These are phyloP conservation scores for Malaclemys terrapin DNA, from an alignment of 2,113 vertebrate genomes.

Conservation along the genomic window DNA sequence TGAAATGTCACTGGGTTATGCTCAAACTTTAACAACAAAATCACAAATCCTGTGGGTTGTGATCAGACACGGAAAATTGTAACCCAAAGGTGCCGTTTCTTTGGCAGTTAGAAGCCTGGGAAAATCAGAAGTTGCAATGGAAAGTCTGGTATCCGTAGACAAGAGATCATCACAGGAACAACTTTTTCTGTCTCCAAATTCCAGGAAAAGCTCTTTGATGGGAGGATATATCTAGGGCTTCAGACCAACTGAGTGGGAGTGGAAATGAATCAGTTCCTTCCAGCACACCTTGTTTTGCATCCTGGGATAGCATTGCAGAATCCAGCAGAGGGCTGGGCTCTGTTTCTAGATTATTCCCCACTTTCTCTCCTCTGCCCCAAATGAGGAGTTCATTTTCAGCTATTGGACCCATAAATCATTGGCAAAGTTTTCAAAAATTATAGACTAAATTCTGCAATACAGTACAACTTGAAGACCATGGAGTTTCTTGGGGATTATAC, in stretches of 20 bases:
- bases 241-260: not conserved
- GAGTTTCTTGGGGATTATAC: not conserved
- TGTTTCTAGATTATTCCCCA: not conserved
- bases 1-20: not conserved
- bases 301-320: fast-evolving
- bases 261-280: not conserved
- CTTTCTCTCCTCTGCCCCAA: not conserved
- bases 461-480: not conserved
- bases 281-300: not conserved
- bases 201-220: too few species aligned
- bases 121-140: not conserved
- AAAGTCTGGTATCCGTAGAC: too few species aligned
- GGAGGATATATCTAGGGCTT: not conserved
- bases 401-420: not conserved
- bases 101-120: not conserved
- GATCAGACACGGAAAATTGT: not conserved
- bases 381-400: not conserved
- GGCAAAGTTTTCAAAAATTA: not conserved
- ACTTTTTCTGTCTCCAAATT: not conserved
- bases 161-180: not conserved
- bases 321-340: not conserved
- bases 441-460: not conserved
- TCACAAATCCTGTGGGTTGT: not conserved
- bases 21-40: not conserved
- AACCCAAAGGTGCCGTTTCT: not conserved